Evolutionary conservation across 2,888 invertebrate species (phyloP), one percentile per base, ranked within the genome.

Genomic region (Therioaphis trifolii): DNA sequence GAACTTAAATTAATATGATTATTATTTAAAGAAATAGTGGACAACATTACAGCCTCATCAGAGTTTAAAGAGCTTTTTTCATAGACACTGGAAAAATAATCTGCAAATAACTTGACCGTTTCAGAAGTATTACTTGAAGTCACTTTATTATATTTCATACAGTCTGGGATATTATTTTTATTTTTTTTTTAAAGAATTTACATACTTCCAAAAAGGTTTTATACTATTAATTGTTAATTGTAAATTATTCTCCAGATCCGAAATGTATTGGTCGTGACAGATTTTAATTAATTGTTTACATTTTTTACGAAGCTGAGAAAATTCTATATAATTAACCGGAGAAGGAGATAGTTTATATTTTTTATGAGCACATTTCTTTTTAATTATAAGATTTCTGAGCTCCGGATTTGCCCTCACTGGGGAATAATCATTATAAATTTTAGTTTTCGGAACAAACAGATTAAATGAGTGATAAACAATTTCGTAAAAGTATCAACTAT

Each of bases 401-500:
- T 58, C 58, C n/a, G n/a, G 4, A 58, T 58, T 58, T 58, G 58
- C 5, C n/a, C 58, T 18, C 1, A 58, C 58, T 18, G n/a, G 3
- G 58, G n/a, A 58, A 58, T 58, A 58, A 11, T 58, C 9, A 58
- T 58, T 58, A 58, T 58, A 58, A 18, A 58, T 58, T 58, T 58
- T 58, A 58, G 24, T 58, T 58, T 11, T 58, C 5, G 58, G 58
- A 11, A 58, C 58, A 58, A 58, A 58, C 58, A 58, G 24, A 58
- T 24, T 58, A 9, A 58, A 58, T 58, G 58, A n/a, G 3, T 58
- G 58, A 58, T 58, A 58, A 58, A 11, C 9, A 58, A 58, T 58
- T 58, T 58, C 58, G n/a, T 58, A 58, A 58, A 58, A 21, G 5
- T 58, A 58, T 58, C 58, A 58, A 58, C n/a, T 58, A 58, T 21